Evolutionary conservation across 1,140 invertebrate species (phyloP).

Genomic region (Bombus confusus): DNA sequence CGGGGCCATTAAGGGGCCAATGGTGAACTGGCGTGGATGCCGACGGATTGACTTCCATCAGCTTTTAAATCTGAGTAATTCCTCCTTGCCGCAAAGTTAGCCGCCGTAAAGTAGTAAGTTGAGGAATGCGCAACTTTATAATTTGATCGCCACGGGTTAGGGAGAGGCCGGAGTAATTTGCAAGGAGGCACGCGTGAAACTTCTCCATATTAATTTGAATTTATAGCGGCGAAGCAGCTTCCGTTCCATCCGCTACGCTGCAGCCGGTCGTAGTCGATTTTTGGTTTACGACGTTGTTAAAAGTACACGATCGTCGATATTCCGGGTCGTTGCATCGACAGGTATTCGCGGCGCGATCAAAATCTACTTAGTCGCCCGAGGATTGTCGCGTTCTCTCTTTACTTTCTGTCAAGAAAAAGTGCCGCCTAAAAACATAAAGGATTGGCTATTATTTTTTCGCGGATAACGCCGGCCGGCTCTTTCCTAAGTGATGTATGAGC

Average conservation of each 20-base stretch:
- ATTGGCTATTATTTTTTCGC: constrained; percentile 52
- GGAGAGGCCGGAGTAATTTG: constrained; percentile 72
- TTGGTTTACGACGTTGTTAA: neutral
- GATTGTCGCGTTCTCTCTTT: neutral
- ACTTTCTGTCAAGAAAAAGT: neutral
- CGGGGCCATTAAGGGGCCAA: constrained; percentile 45
- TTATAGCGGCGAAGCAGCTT: constrained; percentile 61
- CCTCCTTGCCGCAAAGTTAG: constrained; percentile 70
- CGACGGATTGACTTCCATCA: constrained; percentile 74
- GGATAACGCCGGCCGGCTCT: constrained; percentile 10
- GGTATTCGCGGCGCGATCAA: neutral
- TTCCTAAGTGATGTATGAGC: constrained; percentile 47
- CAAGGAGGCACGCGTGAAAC: constrained; percentile 69
- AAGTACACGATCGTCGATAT: constrained; percentile 12
- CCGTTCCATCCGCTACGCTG: neutral
- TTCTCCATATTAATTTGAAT: constrained; percentile 77
- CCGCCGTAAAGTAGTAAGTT: constrained; percentile 76
- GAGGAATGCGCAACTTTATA: constrained; percentile 80
- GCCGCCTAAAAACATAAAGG: constrained; percentile 28
- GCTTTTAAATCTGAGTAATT: constrained; percentile 79
- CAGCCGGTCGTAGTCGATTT: neutral
- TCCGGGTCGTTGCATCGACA: neutral
- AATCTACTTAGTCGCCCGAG: neutral
- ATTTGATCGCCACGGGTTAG: constrained; percentile 74
- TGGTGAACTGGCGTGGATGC: constrained; percentile 63